phyloP scores from a whole-genome alignment of 2,888 invertebrate genomes.

The Patella depressa region DNA sequence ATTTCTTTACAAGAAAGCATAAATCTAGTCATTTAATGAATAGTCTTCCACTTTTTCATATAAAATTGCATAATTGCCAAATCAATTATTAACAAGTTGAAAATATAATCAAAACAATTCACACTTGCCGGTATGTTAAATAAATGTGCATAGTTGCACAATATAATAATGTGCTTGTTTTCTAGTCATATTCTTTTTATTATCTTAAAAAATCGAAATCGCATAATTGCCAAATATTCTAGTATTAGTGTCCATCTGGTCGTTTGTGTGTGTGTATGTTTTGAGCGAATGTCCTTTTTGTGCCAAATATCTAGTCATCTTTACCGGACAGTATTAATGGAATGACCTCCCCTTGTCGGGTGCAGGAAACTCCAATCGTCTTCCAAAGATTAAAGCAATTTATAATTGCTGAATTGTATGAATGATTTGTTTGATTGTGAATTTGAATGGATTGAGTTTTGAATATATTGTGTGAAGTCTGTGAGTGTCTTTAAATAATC shows the following conservation, averaged over 20 bases:
- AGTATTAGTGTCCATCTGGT: background rate
- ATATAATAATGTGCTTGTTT: too few relatives aligned
- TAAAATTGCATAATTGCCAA: too few relatives aligned
- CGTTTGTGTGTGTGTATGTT: background rate
- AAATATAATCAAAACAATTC: too few relatives aligned
- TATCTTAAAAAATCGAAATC: background rate
- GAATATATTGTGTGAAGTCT: background rate
- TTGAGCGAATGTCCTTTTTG: constrained; percentile 7
- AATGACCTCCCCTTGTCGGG: background rate
- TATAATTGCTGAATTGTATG: background rate
- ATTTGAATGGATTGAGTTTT: constrained; percentile 11
- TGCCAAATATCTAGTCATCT: constrained; percentile 28
- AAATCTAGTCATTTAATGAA: too few relatives aligned
- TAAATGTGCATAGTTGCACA: too few relatives aligned
- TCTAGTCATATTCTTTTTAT: too few relatives aligned
- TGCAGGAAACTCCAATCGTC: constrained; percentile 25
- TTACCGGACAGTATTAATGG: constrained; percentile 38
- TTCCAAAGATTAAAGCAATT: constrained; percentile 22
- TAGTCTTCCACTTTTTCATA: too few relatives aligned
- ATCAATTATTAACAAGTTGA: too few relatives aligned
- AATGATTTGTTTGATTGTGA: constrained; percentile 10
- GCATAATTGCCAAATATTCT: constrained; percentile 10
- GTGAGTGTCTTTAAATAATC: background rate
- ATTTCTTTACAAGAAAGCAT: too few relatives aligned
- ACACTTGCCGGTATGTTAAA: too few relatives aligned